phyloP scores from a whole-genome alignment of 1,140 invertebrate species.

The Drosophila tani region DNA sequence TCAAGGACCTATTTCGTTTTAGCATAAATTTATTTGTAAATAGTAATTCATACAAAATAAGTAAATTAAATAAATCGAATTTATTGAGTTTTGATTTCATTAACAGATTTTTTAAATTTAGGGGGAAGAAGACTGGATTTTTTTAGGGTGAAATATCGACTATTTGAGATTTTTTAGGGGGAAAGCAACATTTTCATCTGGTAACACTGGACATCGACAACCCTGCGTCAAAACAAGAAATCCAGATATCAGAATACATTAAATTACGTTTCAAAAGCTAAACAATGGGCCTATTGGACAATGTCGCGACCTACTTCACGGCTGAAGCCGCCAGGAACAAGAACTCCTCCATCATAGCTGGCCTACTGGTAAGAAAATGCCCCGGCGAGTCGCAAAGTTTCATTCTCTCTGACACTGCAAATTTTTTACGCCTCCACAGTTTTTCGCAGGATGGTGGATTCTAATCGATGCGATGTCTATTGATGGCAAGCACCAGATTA shows the following conservation, averaged over 20 bases:
- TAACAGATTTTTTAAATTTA: no score
- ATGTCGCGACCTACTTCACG: constrained; percentile 64
- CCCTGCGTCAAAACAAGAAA: constrained; percentile 34
- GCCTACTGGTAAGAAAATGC: constrained; percentile 89
- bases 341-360: constrained; percentile 92
- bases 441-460: constrained; percentile 99
- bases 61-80: no score
- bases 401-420: constrained; percentile 4
- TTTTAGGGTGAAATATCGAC: no score
- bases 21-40: no score
- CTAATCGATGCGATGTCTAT: constrained; percentile 96
- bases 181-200: no score
- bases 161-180: no score
- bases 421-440: constrained; percentile 86
- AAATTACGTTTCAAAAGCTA: constrained; percentile 39
- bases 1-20: no score
- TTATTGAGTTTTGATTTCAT: no score
- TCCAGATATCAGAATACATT: constrained; percentile 17
- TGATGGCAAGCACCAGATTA: constrained; percentile 87
- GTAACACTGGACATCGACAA: constrained; percentile 1
- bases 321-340: constrained; percentile 91
- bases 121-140: no score
- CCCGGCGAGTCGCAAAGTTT: background rate
- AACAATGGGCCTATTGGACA: constrained; percentile 69
- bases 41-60: no score